phyloP scores from a whole-genome alignment of 2,113 vertebrate genomes.

The Phrynosoma platyrhinos region DNA sequence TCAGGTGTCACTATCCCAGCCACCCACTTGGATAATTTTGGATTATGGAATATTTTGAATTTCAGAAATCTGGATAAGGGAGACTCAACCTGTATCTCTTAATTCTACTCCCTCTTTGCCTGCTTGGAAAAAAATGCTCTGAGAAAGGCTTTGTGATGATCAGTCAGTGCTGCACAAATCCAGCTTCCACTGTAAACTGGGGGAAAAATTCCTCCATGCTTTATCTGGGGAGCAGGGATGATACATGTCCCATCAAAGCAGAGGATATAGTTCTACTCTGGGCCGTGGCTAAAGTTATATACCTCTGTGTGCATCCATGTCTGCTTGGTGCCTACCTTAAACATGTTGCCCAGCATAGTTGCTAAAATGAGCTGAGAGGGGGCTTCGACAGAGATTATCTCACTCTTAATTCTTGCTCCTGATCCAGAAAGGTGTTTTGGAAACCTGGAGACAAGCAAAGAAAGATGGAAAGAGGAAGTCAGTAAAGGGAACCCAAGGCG shows the following conservation, averaged over 20 bases:
- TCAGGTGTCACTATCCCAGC: too few relatives aligned
- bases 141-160: too few relatives aligned
- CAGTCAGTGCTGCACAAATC: not conserved
- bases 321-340: not conserved
- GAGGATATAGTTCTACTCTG: not conserved
- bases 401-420: not conserved
- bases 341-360: conserved; percentile 3
- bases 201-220: not conserved
- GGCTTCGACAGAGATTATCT: not conserved
- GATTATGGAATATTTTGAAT: too few relatives aligned
- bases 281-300: too few relatives aligned
- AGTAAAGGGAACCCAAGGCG: not conserved
- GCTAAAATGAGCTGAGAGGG: not conserved
- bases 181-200: not conserved
- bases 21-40: too few relatives aligned
- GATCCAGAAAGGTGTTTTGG: not conserved
- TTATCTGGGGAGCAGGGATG: not conserved
- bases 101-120: too few relatives aligned
- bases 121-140: too few relatives aligned
- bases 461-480: not conserved
- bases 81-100: too few relatives aligned
- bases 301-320: not conserved
- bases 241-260: not conserved
- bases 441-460: not conserved
- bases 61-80: too few relatives aligned